These are phyloP conservation scores for Passerina amoena DNA, from an alignment of 2,113 vertebrate species.

Conservation along the genomic window DNA sequence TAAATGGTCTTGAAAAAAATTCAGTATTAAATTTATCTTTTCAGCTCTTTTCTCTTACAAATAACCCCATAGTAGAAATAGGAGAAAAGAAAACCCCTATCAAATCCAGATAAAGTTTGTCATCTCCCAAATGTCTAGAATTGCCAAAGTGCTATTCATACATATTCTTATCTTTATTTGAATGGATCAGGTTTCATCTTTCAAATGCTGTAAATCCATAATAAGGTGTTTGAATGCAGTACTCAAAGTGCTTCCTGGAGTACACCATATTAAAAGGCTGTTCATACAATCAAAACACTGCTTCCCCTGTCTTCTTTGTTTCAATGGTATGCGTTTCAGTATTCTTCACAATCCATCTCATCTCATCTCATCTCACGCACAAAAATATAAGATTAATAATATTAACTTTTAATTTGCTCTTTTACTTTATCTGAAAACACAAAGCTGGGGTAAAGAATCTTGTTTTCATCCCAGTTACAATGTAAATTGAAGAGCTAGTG, in stretches of 20 bases:
- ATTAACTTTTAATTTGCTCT: neutral
- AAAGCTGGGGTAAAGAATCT: neutral
- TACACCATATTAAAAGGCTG: neutral
- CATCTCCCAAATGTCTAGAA: neutral
- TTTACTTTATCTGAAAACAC: neutral
- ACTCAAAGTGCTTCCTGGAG: neutral
- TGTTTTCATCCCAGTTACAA: neutral
- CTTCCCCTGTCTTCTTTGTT: neutral
- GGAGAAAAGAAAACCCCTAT: neutral
- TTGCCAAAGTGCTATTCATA: neutral
- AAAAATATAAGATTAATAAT: neutral
- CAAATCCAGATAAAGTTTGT: neutral
- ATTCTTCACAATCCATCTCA: neutral
- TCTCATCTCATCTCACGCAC: neutral
- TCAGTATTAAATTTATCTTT: neutral
- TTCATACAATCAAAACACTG: neutral
- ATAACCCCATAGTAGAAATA: neutral
- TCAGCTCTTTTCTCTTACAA: neutral
- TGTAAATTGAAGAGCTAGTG: neutral
- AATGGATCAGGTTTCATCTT: neutral
- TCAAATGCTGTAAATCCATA: neutral
- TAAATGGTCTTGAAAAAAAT: conserved; percentile 22
- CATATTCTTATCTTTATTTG: neutral
- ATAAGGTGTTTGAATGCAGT: neutral
- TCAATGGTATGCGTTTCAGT: neutral